Conservation (phyloP, 2,113 vertebrate genomes). For the Tachysurus vachellii region DNA sequence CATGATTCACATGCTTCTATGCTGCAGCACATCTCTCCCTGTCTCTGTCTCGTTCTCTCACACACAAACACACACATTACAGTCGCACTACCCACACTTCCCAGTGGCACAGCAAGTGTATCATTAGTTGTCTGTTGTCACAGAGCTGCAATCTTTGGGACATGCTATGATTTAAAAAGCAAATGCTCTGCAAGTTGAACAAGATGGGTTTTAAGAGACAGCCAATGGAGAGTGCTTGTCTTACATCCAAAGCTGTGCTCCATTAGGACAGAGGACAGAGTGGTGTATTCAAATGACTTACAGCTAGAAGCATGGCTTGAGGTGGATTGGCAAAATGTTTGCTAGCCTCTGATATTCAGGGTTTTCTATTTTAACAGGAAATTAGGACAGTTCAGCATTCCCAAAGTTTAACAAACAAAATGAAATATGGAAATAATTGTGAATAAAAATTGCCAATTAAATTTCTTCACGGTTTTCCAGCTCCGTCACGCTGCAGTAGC, state of each 20-base stretch:
- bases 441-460: neutral
- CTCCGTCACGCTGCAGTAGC: neutral
- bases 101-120: constrained; percentile 36
- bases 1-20: neutral
- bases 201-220: constrained; percentile 37
- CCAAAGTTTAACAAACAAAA: neutral
- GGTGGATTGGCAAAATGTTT: constrained; percentile 7
- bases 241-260: constrained; percentile 31
- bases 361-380: neutral
- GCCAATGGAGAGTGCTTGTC: constrained; percentile 42
- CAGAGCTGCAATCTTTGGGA: constrained; percentile 33
- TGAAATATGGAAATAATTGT: constrained; percentile 15
- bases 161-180: constrained; percentile 54
- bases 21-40: neutral
- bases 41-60: neutral
- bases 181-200: constrained; percentile 44
- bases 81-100: constrained; percentile 21
- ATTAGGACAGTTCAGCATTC: neutral
- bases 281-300: constrained; percentile 8
- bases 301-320: neutral
- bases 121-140: constrained; percentile 51
- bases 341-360: neutral
- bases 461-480: constrained; percentile 7
- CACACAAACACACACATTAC: constrained; percentile 35
- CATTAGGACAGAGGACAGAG: constrained; percentile 8